phyloP scores from a whole-genome alignment of 1,140 invertebrate species.

The Drosophila orosa region DNA sequence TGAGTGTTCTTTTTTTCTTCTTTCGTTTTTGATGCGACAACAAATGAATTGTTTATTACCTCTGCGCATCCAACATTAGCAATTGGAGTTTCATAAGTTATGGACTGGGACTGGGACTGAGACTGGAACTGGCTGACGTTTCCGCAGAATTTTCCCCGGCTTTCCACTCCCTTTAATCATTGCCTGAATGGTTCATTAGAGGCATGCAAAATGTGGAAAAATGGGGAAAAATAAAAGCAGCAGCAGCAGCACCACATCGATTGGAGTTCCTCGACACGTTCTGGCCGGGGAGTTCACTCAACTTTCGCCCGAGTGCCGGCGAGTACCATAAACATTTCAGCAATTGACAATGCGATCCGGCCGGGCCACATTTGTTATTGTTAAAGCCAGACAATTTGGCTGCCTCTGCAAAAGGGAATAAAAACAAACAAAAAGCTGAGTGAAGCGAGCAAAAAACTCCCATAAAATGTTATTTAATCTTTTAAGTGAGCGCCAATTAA shows the following conservation, averaged over 20 bases:
- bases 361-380: slow-evolving; percentile 30
- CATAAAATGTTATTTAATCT: slow-evolving; percentile 32
- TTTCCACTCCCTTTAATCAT: slow-evolving; percentile 29
- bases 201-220: slow-evolving; percentile 69
- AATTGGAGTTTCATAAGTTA: slow-evolving; percentile 45
- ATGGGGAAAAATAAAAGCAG: slow-evolving; percentile 55
- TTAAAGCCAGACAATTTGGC: slow-evolving; percentile 50
- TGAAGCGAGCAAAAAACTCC: slow-evolving; percentile 14
- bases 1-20: slow-evolving; percentile 44
- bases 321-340: slow-evolving; percentile 34
- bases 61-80: slow-evolving; percentile 58
- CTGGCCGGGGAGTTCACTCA: slow-evolving; percentile 44
- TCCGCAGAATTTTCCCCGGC: slow-evolving; percentile 48
- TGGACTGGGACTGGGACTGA: slow-evolving; percentile 17
- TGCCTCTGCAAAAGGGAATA: slow-evolving; percentile 32
- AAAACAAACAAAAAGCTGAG: slow-evolving; percentile 3
- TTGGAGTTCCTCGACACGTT: slow-evolving; percentile 51
- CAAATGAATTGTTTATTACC: slow-evolving; percentile 71
- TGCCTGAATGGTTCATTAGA: slow-evolving; percentile 69
- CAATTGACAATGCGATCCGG: slow-evolving; percentile 34
- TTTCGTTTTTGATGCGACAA: slow-evolving; percentile 61
- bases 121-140: slow-evolving; percentile 47
- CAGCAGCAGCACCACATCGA: slow-evolving; percentile 19
- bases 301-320: slow-evolving; percentile 26
- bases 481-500: slow-evolving; percentile 61